A percentile compares a stretch with the other conserved stretches of the same genome.
Conservation (phyloP, 2,888 invertebrate genomes). For the Drosophila melanocephala region DNA sequence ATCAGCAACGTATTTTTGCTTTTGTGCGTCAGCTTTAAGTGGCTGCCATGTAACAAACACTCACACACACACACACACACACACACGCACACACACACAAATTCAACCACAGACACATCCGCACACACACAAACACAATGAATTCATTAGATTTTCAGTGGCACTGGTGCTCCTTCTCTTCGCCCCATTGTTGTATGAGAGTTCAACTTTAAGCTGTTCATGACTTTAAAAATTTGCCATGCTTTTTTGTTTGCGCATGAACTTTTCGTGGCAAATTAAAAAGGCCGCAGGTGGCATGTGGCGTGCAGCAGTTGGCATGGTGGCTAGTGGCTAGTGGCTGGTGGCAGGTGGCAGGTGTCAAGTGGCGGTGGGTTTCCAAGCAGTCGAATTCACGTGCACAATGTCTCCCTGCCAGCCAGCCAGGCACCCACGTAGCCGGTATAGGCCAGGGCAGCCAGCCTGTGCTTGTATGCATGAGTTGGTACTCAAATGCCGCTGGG, state of each 20-base stretch:
- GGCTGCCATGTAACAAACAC: constrained; percentile 43
- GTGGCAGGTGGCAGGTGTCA: constrained; percentile 55
- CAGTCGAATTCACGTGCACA: constrained; percentile 46
- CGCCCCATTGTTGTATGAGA: constrained; percentile 4
- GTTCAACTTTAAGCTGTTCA: constrained; percentile 58
- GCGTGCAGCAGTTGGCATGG: constrained; percentile 34
- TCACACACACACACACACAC: constrained; percentile 9
- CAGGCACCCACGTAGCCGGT: background rate
- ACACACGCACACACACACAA: constrained; percentile 1
- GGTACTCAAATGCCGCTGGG: constrained; percentile 69
- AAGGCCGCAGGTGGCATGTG: constrained; percentile 76
- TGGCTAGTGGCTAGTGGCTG: constrained; percentile 12
- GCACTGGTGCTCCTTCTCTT: constrained; percentile 6
- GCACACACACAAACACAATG: constrained; percentile 33
- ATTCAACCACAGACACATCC: background rate
- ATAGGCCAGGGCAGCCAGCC: constrained; percentile 5
- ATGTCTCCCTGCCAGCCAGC: constrained; percentile 4
- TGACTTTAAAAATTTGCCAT: constrained; percentile 64
- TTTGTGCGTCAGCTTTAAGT: constrained; percentile 69
- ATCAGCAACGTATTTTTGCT: constrained; percentile 55
- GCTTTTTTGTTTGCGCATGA: constrained; percentile 71
- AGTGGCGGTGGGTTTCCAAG: constrained; percentile 43
- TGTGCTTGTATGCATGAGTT: constrained; percentile 54
- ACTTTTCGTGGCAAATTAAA: constrained; percentile 81
- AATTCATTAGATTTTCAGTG: constrained; percentile 58